phyloP scores from a whole-genome alignment of 2,888 invertebrate genomes.

The Hemistola chrysoprasaria region DNA sequence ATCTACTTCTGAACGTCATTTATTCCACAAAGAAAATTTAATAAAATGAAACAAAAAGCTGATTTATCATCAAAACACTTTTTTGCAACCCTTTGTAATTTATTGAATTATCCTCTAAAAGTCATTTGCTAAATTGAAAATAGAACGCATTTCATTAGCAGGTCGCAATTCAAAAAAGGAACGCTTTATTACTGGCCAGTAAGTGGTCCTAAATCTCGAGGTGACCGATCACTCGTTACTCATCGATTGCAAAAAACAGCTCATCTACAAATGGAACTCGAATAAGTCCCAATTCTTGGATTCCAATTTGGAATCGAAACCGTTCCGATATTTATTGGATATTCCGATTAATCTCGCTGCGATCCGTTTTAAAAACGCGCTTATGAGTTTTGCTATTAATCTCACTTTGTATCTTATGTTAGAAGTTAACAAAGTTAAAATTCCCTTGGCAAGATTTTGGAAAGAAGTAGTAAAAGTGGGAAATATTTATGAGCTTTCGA shows the following conservation, averaged over 20 bases:
- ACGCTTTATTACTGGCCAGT: conserved; percentile 22
- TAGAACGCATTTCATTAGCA: conserved; percentile 25
- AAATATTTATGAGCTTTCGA: conserved; percentile 81
- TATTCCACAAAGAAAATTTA: conserved; percentile 4
- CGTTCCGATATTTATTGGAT: conserved; percentile 78
- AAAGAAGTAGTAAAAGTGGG: conserved; percentile 73
- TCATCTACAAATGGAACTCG: conserved; percentile 75
- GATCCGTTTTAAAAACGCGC: conserved; percentile 71
- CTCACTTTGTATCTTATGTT: conserved; percentile 36
- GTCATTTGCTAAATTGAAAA: conserved; percentile 27
- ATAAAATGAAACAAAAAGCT: conserved; percentile 5
- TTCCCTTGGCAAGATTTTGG: conserved; percentile 29
- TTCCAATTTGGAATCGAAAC: conserved; percentile 75
- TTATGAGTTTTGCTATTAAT: conserved; percentile 50
- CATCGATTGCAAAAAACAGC: conserved; percentile 64
- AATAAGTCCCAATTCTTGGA: conserved; percentile 77
- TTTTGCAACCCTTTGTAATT: conserved; percentile 17
- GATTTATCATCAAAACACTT: conserved; percentile 1
- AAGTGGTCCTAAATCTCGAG: conserved; percentile 24
- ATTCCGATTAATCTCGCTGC: conserved; percentile 72
- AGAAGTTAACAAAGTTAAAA: conserved; percentile 32
- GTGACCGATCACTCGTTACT: conserved; percentile 52
- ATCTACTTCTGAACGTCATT: too few relatives aligned
- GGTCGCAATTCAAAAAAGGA: conserved; percentile 21
- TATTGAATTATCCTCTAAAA: conserved; percentile 12